Conservation (phyloP, 1,140 invertebrate species). For the Eumeta japonica region DNA sequence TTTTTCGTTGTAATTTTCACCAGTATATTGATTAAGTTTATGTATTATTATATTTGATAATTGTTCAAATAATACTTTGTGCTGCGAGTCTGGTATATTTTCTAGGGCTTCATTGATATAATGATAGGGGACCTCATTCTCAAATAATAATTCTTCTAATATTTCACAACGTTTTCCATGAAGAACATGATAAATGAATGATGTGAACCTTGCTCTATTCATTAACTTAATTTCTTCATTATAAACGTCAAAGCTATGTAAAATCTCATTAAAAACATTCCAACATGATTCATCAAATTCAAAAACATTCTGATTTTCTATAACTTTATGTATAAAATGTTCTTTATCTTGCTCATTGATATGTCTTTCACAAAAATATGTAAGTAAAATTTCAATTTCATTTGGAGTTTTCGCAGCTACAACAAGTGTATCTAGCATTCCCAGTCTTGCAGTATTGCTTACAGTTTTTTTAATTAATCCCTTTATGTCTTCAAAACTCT, state of each 20-base stretch:
- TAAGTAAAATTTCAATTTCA: constrained; percentile 22
- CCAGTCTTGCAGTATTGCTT: constrained; percentile 12
- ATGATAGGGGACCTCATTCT: no score
- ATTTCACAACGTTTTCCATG: constrained; percentile 17
- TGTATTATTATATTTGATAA: constrained; percentile 16
- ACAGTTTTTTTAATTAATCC: constrained; percentile 19
- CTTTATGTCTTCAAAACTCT: constrained; percentile 26
- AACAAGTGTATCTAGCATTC: constrained; percentile 22
- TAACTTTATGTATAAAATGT: constrained; percentile 21
- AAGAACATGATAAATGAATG: constrained; percentile 26
- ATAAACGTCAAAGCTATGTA: constrained; percentile 26
- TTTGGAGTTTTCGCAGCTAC: constrained; percentile 20
- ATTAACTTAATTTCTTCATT: constrained; percentile 9
- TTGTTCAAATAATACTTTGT: constrained; percentile 18
- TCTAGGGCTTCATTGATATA: constrained; percentile 10
- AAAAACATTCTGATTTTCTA: constrained; percentile 22
- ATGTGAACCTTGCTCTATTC: constrained; percentile 15
- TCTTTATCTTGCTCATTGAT: constrained; percentile 30
- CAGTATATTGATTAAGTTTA: constrained; percentile 16
- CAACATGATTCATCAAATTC: constrained; percentile 27
- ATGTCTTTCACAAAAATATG: constrained; percentile 32
- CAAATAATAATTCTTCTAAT: constrained; percentile 12
- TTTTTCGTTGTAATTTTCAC: constrained; percentile 11
- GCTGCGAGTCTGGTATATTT: constrained; percentile 18
- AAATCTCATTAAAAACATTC: constrained; percentile 26